Evolutionary conservation across 2,888 invertebrate genomes (phyloP).

Genomic region (Ferrisia virgata): DNA sequence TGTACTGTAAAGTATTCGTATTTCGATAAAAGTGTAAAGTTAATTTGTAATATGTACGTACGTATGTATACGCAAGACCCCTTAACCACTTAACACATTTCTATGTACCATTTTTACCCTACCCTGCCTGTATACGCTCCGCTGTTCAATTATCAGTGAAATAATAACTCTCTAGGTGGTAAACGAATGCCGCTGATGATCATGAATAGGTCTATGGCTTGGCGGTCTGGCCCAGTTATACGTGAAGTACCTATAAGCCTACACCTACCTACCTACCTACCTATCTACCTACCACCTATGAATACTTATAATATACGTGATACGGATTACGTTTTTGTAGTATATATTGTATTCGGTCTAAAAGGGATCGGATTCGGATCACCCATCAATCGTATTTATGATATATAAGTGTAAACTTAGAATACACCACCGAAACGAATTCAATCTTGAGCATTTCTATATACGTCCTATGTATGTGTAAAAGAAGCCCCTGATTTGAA

Average conservation of each 20-base stretch:
- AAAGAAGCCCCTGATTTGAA: background rate
- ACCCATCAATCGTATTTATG: too few species aligned
- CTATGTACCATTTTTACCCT: too few species aligned
- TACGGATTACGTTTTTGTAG: background rate
- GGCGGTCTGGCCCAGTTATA: background rate
- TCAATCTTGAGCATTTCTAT: background rate
- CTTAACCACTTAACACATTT: constrained; percentile 18
- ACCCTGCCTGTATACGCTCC: background rate
- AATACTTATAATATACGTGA: background rate
- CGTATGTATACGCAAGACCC: background rate
- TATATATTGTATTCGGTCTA: too few species aligned
- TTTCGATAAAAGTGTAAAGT: constrained; percentile 14
- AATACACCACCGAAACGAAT: background rate
- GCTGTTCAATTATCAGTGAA: constrained; percentile 12
- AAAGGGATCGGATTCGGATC: background rate
- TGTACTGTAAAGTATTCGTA: too few species aligned
- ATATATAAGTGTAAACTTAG: too few species aligned
- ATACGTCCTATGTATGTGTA: background rate
- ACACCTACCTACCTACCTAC: too few species aligned
- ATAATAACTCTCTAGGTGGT: constrained; percentile 25
- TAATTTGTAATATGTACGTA: constrained; percentile 9
- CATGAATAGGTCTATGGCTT: background rate
- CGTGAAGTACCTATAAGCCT: background rate
- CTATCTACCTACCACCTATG: too few species aligned
- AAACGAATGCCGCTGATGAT: background rate